These are phyloP conservation scores for Mnemiopsis leidyi DNA, from an alignment of 37 sponge, comb jelly and placozoan genomes.

Conservation along the genomic window DNA sequence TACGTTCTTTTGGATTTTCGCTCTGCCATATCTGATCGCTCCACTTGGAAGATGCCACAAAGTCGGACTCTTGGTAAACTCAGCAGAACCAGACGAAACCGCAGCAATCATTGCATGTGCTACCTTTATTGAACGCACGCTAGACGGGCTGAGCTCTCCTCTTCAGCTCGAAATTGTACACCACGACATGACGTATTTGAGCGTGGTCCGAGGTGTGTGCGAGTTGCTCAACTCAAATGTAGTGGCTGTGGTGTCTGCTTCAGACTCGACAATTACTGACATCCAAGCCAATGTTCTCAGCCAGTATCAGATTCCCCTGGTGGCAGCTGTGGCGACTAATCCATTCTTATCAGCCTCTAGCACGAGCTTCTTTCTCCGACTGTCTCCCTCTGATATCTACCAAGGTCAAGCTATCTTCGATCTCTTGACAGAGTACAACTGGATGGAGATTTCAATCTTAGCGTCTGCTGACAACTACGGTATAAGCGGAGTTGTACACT, in stretches of 20 bases:
- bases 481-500: neutral
- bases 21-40: too few species aligned
- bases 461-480: neutral
- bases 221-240: neutral
- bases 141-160: neutral
- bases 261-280: neutral
- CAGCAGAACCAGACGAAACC: neutral
- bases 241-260: neutral
- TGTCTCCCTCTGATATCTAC: neutral
- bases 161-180: neutral
- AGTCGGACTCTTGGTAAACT: neutral
- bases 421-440: neutral
- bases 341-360: neutral
- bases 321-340: neutral
- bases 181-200: neutral
- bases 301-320: neutral
- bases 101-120: neutral
- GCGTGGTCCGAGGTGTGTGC: neutral
- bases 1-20: too few species aligned
- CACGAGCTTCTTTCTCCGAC: neutral
- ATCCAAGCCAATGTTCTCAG: neutral
- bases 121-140: neutral
- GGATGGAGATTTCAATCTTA: neutral
- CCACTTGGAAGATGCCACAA: too few species aligned
- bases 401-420: neutral